A percentile compares a stretch with the other conserved stretches of the same genome.
These are phyloP conservation scores for Parasteatoda tepidariorum DNA, from an alignment of 1,140 invertebrate species.

Conservation along the genomic window DNA sequence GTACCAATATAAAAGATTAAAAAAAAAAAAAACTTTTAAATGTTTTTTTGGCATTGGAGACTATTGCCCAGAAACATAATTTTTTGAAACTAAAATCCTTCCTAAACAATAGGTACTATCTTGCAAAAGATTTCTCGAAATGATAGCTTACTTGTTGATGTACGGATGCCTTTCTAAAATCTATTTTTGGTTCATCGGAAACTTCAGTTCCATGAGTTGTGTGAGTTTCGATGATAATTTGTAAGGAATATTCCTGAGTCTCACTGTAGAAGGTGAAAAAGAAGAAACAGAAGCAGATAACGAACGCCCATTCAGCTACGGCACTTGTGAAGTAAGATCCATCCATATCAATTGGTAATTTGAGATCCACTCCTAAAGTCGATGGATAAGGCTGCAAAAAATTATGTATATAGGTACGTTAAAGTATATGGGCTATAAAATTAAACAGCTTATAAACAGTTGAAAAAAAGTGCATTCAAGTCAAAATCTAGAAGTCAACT, in stretches of 20 bases:
- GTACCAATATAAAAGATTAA: too few relatives aligned
- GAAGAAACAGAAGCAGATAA: conserved; percentile 48
- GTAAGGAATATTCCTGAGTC: conserved; percentile 25
- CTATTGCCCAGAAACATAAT: too few relatives aligned
- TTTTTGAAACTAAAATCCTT: too few relatives aligned
- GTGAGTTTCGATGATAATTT: conserved; percentile 36
- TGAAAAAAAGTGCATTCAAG: too few relatives aligned
- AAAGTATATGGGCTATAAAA: background rate
- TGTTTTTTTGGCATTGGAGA: too few relatives aligned
- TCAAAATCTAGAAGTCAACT: background rate
- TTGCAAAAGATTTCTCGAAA: too few relatives aligned
- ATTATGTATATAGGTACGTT: background rate
- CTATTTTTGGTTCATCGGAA: background rate
- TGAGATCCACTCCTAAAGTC: conserved; percentile 25
- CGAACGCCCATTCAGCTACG: conserved; percentile 28
- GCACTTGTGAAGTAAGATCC: conserved; percentile 29
- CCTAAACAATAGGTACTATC: too few relatives aligned
- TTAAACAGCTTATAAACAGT: too few relatives aligned
- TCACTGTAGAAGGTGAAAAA: conserved; percentile 50
- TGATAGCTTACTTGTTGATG: too few relatives aligned
- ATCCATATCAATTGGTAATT: conserved; percentile 38
- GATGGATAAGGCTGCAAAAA: conserved; percentile 38
- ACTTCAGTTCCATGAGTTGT: background rate
- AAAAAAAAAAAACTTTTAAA: too few relatives aligned
- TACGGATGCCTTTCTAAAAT: conserved; percentile 19